Evolutionary conservation across 2,797 vertebrate genomes (phyloP), one percentile per base, ranked within the genome.

Genomic region (Falco naumanni): DNA sequence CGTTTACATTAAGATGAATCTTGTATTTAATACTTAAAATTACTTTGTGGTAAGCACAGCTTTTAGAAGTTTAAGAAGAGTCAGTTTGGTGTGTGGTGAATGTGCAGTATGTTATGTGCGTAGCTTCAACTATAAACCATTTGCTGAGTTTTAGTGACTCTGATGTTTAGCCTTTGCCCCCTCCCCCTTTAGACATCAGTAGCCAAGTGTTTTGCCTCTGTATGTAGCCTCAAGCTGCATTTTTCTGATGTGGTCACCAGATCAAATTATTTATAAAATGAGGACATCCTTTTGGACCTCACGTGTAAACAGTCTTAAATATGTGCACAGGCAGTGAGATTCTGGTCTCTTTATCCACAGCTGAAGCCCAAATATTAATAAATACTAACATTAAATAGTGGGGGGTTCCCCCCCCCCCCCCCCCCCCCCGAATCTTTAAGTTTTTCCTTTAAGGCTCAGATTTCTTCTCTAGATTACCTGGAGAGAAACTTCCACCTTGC

Each of bases 241-340:
- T 89, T 91, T 93, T 78, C 68, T 69, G 63, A 72, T 90, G 60
- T 31, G 54, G 60, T 94, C 86, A 69, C 86, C 84, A 64, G 92
- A 93, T 96, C 90, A 90, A 65, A 72, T 85, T 97, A 63, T 96
- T 97, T 97, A 97, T 95, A 97, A 97, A 96, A 89, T 63, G 75
- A 91, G 50, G 60, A 91, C 83, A 65, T 97, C 84, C 86, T 96
- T 96, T 97, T 93, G 96, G 81, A 90, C 59, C 82, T 45, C 19
- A 33, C 61, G 24, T 88, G 34, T 96, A 95, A 96, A 83, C 79
- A 87, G 82, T 51, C 51, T 93, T 81, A 72, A 91, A 74, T 96
- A 54, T 78, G 68, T 65, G 63, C 88, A 79, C 54, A 68, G 51
- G 69, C 72, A 88, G 82, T 83, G 45, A 84, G 80, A 39, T 61